These are phyloP conservation scores for Drosophila cardini DNA, from an alignment of 1,140 invertebrate genomes.

Conservation along the genomic window DNA sequence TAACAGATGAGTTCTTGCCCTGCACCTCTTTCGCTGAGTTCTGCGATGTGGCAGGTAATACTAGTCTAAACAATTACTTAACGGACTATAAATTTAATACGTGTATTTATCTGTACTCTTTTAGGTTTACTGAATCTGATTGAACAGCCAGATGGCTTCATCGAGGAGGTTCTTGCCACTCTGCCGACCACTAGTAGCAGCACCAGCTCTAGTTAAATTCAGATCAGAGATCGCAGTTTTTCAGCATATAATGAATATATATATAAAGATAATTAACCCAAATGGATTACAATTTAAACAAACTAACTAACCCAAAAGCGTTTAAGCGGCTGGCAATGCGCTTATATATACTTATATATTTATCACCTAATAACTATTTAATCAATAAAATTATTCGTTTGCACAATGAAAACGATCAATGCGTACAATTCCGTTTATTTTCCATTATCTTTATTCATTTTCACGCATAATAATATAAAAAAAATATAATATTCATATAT, in stretches of 20 bases:
- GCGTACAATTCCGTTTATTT: conserved; percentile 8
- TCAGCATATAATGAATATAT: conserved; percentile 17
- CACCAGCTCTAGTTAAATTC: conserved; percentile 70
- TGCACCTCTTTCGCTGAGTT: conserved; percentile 95
- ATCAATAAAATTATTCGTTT: conserved; percentile 83
- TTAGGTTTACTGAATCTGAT: conserved; percentile 78
- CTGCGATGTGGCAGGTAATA: conserved; percentile 94
- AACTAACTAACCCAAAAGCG: conserved; percentile 18
- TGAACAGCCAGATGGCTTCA: conserved; percentile 79
- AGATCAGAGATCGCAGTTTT: conserved; percentile 1
- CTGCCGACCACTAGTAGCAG: conserved; percentile 60
- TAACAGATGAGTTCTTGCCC: conserved; percentile 95
- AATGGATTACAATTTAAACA: conserved; percentile 37
- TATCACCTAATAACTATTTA: conserved; percentile 72
- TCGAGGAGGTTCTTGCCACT: conserved; percentile 72
- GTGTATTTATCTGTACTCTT: too few relatives aligned
- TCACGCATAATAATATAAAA: conserved; percentile 4
- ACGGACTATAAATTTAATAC: too few relatives aligned
- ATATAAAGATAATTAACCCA: conserved; percentile 1
- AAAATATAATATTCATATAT: conserved; percentile 10
- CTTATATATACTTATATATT: conserved; percentile 61
- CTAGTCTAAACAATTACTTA: too few relatives aligned
- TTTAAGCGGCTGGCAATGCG: conserved; percentile 2
- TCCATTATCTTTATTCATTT: conserved; percentile 16
- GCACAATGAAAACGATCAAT: conserved; percentile 54